Evolutionary conservation across 2,888 invertebrate genomes (phyloP).

Genomic region (Mantis religiosa): DNA sequence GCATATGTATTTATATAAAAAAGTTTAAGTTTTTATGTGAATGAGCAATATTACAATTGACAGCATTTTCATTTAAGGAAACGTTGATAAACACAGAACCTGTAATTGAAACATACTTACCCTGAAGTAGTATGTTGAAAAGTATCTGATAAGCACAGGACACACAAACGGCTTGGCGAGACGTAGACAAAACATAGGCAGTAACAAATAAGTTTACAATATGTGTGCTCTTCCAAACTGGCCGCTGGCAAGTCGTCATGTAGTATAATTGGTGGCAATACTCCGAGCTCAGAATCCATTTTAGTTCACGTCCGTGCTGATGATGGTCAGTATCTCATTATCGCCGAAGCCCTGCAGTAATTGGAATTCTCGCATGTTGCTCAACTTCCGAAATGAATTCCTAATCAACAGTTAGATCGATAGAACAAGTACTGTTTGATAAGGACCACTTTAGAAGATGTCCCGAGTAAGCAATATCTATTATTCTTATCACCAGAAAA

Average conservation of each 20-base stretch:
- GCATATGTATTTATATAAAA: no score
- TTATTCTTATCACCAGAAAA: no score
- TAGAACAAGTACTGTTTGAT: background rate
- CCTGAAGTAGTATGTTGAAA: no score
- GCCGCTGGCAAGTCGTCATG: background rate
- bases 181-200: background rate
- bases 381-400: background rate
- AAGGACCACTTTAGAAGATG: background rate
- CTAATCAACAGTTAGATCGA: background rate
- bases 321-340: background rate
- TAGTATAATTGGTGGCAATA: background rate
- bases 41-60: no score
- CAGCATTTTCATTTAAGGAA: no score
- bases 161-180: no score
- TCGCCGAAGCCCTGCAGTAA: background rate
- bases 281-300: background rate
- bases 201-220: background rate
- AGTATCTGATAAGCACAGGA: no score
- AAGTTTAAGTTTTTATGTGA: no score
- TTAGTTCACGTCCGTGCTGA: background rate
- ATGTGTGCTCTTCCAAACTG: no score
- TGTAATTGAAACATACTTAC: no score
- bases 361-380: background rate
- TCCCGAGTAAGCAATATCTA: background rate
- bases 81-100: no score